phyloP scores from a whole-genome alignment of 2,113 vertebrate species.

The Promerops cafer region DNA sequence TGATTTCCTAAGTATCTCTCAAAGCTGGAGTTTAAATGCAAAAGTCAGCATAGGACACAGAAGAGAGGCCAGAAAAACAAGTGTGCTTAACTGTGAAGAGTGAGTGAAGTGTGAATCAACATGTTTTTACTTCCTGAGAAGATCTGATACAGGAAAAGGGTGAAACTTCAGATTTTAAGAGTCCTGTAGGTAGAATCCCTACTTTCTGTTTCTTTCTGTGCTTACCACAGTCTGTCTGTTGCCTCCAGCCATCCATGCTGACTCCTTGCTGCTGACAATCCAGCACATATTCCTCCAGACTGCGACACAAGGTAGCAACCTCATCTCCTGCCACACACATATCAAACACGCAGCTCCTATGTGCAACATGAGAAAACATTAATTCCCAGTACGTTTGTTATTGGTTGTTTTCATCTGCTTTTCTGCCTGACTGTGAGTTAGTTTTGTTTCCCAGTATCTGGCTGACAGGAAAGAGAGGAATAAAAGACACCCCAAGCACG shows the following conservation, averaged over 20 bases:
- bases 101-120: not conserved
- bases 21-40: not conserved
- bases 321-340: conserved; percentile 20
- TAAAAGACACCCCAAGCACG: not conserved
- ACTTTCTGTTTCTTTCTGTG: not conserved
- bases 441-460: not conserved
- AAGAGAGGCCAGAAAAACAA: not conserved
- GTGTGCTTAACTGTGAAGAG: not conserved
- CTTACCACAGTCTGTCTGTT: conserved; percentile 39
- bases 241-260: conserved; percentile 44
- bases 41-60: not conserved
- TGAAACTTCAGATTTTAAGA: not conserved
- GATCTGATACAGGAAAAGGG: not conserved
- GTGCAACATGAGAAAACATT: not conserved
- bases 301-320: conserved; percentile 15
- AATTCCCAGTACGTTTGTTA: not conserved
- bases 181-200: not conserved
- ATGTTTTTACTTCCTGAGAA: not conserved
- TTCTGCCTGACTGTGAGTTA: not conserved
- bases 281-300: conserved; percentile 50
- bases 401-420: not conserved
- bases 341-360: conserved; percentile 58
- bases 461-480: not conserved
- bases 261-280: conserved; percentile 51
- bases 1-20: not conserved